These are phyloP conservation scores for Microcebus lehilahytsara DNA, from an alignment of 2,113 vertebrate species.

Conservation along the genomic window DNA sequence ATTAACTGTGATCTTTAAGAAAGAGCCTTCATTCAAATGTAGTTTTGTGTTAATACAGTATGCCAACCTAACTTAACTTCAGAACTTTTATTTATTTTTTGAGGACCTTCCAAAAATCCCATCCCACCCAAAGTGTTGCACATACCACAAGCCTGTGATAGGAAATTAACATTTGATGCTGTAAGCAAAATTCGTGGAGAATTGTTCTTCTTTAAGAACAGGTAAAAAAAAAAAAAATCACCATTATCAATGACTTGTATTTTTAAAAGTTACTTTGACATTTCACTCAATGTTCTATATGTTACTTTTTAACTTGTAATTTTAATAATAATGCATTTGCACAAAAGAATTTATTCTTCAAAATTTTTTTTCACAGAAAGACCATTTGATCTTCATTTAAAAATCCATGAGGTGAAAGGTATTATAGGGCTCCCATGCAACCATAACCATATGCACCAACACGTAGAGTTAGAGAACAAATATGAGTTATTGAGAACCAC, in stretches of 20 bases:
- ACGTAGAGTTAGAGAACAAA: not conserved
- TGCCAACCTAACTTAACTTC: not conserved
- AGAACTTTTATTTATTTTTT: not conserved
- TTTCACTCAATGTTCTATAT: not conserved
- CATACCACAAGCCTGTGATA: slow-evolving; percentile 86
- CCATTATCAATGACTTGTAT: not conserved
- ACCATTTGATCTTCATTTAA: not conserved
- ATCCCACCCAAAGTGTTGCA: slow-evolving; percentile 49
- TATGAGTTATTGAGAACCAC: not conserved
- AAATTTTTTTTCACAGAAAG: not conserved
- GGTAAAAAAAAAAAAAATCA: slow-evolving; percentile 74
- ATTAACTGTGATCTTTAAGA: not conserved
- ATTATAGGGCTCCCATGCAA: accelerated
- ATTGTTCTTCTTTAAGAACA: slow-evolving; percentile 89
- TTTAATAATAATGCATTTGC: not conserved
- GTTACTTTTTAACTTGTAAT: not conserved
- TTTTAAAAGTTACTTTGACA: not conserved
- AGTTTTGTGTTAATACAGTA: not conserved
- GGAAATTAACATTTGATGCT: slow-evolving; percentile 86
- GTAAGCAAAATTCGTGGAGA: slow-evolving; percentile 87
- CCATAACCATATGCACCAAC: too few species aligned
- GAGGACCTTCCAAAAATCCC: slow-evolving; percentile 59
- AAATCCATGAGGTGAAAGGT: not conserved
- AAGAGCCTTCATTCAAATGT: not conserved
- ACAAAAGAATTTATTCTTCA: not conserved